Percentiles rank a stretch among this genome's conserved stretches.
Evolutionary conservation across 2,888 invertebrate genomes (phyloP).

Genomic region (Bedellia somnulentella): DNA sequence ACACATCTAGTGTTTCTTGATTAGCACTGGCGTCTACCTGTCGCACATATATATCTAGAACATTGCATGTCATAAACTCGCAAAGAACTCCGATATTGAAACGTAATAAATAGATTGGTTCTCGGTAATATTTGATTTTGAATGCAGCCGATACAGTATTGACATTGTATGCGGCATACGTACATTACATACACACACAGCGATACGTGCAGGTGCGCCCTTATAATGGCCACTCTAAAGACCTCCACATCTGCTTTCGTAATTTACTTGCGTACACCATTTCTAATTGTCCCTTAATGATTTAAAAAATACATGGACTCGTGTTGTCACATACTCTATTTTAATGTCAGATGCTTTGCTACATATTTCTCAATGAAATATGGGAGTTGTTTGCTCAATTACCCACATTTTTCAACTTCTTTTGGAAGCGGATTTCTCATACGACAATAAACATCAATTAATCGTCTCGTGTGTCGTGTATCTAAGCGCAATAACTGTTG

Average conservation of each 20-base stretch:
- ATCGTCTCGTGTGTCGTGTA: conserved; percentile 51
- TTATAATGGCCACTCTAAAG: conserved; percentile 36
- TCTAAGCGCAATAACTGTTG: conserved; percentile 43
- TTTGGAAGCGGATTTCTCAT: conserved; percentile 17
- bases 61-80: conserved; percentile 36
- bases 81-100: background rate
- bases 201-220: conserved; percentile 30
- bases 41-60: conserved; percentile 52
- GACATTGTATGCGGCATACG: background rate
- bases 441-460: conserved; percentile 33
- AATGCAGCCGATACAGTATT: background rate
- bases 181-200: conserved; percentile 2
- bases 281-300: conserved; percentile 34
- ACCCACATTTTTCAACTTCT: background rate
- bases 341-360: background rate
- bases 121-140: background rate
- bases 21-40: conserved; percentile 27
- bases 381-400: background rate
- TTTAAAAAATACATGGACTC: conserved; percentile 23
- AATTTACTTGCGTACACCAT: conserved; percentile 33
- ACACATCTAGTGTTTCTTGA: too few relatives aligned
- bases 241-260: conserved; percentile 48
- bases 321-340: conserved; percentile 4
- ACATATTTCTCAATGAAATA: background rate
- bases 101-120: background rate